These are phyloP conservation scores for Zosterops borbonicus DNA, from an alignment of 2,113 vertebrate species.

Conservation along the genomic window DNA sequence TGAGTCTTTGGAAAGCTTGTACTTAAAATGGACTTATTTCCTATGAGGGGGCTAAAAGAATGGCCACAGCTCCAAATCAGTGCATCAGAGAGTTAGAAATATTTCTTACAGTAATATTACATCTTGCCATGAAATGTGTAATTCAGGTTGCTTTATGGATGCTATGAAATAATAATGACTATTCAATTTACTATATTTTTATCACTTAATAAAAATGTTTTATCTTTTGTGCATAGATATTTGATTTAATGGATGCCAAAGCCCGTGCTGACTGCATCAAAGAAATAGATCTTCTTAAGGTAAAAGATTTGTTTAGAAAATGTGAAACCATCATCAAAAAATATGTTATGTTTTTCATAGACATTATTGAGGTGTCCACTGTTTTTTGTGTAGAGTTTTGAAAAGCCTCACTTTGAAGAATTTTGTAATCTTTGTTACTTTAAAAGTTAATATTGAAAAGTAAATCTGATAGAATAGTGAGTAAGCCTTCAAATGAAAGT, in stretches of 20 bases:
- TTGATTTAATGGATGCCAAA: slow-evolving; percentile 99
- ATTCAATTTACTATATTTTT: background rate
- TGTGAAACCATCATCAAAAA: background rate
- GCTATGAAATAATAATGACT: background rate
- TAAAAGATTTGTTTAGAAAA: slow-evolving; percentile 71
- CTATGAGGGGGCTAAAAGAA: background rate
- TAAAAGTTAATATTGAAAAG: background rate
- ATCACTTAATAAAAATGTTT: slow-evolving; percentile 12
- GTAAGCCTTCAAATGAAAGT: background rate
- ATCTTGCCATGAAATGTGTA: background rate
- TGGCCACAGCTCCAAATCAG: background rate
- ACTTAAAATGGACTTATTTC: background rate
- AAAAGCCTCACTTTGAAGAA: background rate
- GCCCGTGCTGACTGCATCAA: slow-evolving; percentile 99
- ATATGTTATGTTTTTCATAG: background rate
- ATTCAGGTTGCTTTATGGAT: background rate
- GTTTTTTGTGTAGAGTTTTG: background rate
- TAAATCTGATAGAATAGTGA: background rate
- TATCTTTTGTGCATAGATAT: slow-evolving; percentile 86
- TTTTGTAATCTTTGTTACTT: background rate
- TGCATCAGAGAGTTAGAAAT: background rate
- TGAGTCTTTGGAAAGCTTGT: background rate
- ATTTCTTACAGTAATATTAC: background rate
- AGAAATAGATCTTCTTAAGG: slow-evolving; percentile 99
- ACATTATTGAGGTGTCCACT: background rate